Conservation (phyloP, 2,888 invertebrate genomes). For the Lissocephala sabroskyi region DNA sequence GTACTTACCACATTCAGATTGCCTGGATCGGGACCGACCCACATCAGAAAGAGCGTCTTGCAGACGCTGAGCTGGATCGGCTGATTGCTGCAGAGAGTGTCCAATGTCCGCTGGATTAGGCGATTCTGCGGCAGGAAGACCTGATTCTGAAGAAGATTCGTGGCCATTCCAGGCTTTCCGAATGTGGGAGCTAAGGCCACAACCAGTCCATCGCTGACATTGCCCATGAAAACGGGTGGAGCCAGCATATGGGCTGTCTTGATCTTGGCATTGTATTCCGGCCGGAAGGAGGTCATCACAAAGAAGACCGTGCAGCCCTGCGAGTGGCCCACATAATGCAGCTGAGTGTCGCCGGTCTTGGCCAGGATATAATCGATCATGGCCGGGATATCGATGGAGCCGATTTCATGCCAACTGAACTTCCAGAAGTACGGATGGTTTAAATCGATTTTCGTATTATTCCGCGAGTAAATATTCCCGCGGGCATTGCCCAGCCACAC, state of each 20-base stretch:
- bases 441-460: constrained; percentile 71
- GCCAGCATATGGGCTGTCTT: constrained; percentile 74
- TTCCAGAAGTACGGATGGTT: constrained; percentile 64
- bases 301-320: constrained; percentile 75
- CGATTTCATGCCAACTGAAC: constrained; percentile 76
- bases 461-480: constrained; percentile 77
- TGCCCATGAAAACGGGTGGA: constrained; percentile 79
- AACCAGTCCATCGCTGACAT: constrained; percentile 73
- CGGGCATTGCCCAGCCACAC: constrained; percentile 79
- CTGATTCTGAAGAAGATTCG: constrained; percentile 58
- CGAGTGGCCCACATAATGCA: constrained; percentile 79
- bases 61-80: constrained; percentile 44
- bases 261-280: constrained; percentile 74
- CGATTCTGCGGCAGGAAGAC: constrained; percentile 74
- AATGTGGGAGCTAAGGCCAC: constrained; percentile 67
- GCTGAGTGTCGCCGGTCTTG: constrained; percentile 71
- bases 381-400: constrained; percentile 76
- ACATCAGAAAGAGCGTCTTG: constrained; percentile 43
- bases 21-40: constrained; percentile 43
- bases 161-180: constrained; percentile 40
- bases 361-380: constrained; percentile 76
- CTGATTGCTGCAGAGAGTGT: constrained; percentile 50
- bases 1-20: constrained; percentile 53
- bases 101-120: constrained; percentile 46
- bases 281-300: constrained; percentile 71